Percentiles rank a stretch among this genome's conserved stretches.
Conservation (phyloP, 2,888 invertebrate species). For the Pyrrhosoma nymphula region DNA sequence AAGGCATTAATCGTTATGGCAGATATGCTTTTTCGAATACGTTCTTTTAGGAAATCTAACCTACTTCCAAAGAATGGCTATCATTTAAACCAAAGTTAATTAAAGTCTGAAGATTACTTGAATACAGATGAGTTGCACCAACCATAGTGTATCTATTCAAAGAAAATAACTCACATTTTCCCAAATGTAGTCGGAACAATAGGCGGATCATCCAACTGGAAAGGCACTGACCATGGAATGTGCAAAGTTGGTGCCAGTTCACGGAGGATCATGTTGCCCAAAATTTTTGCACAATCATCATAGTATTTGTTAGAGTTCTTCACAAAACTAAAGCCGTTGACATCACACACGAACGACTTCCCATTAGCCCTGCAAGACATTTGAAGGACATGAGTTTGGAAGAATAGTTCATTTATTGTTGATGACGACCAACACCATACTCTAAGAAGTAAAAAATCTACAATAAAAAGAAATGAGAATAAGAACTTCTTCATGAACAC, state of each 20-base stretch:
- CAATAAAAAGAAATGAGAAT: not conserved
- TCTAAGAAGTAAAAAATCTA: not conserved
- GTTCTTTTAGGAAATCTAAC: too few relatives aligned
- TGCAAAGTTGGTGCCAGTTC: slow-evolving; percentile 96
- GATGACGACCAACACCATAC: not conserved
- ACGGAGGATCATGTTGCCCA: slow-evolving; percentile 97
- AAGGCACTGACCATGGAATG: slow-evolving; percentile 98
- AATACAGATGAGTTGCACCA: too few relatives aligned
- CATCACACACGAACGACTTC: slow-evolving; percentile 99
- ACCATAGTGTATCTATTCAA: too few relatives aligned
- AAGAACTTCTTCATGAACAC: too few relatives aligned
- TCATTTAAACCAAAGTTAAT: too few relatives aligned
- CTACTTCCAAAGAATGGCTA: too few relatives aligned
- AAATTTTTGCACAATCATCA: slow-evolving; percentile 99
- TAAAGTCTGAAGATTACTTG: not conserved
- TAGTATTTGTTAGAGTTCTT: slow-evolving; percentile 99
- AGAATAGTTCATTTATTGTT: not conserved
- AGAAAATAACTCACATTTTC: slow-evolving; percentile 85
- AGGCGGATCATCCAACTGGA: slow-evolving; percentile 98
- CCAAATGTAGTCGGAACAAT: slow-evolving; percentile 99
- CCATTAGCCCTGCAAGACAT: slow-evolving; percentile 91
- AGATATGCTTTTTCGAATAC: too few relatives aligned
- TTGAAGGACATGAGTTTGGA: slow-evolving; percentile 5
- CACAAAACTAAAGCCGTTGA: slow-evolving; percentile 99
- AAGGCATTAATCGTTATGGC: too few relatives aligned